These are phyloP conservation scores for Oxytorus armatus DNA, from an alignment of 2,888 invertebrate genomes.

Conservation along the genomic window DNA sequence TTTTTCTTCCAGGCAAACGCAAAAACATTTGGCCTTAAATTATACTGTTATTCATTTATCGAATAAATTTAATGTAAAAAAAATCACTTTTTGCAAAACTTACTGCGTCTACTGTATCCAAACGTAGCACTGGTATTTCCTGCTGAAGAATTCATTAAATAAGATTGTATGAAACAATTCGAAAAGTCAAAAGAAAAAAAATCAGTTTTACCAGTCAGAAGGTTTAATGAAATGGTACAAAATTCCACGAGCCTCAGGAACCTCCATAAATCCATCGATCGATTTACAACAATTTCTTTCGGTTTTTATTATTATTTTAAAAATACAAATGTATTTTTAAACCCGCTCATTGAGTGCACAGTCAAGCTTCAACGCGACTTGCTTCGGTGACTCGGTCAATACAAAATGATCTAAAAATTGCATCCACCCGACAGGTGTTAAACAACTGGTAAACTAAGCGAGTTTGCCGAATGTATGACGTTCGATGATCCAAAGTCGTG, in stretches of 20 bases:
- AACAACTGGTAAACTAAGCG: slow-evolving; percentile 60
- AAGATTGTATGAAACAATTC: not conserved
- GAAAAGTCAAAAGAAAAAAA: not conserved
- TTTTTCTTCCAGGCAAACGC: too few species aligned
- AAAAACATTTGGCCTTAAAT: not conserved
- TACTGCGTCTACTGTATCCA: slow-evolving; percentile 75
- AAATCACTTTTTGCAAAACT: slow-evolving; percentile 27
- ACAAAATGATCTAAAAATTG: slow-evolving; percentile 48
- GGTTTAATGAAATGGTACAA: slow-evolving; percentile 27
- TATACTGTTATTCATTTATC: too few species aligned
- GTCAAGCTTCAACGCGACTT: slow-evolving; percentile 48
- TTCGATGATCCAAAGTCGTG: slow-evolving; percentile 22
- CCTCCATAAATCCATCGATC: slow-evolving; percentile 42
- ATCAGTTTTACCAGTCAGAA: slow-evolving; percentile 25
- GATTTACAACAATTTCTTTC: slow-evolving; percentile 8
- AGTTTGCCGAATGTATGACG: slow-evolving; percentile 38
- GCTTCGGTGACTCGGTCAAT: slow-evolving; percentile 4
- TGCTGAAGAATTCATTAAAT: slow-evolving; percentile 30
- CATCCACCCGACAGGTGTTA: slow-evolving; percentile 59
- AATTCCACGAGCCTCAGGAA: slow-evolving; percentile 5
- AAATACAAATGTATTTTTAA: slow-evolving; percentile 47
- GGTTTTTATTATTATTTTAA: slow-evolving; percentile 7
- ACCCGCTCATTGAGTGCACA: slow-evolving; percentile 26
- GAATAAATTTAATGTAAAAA: too few species aligned
- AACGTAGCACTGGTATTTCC: slow-evolving; percentile 57